Conservation (phyloP, 2,797 vertebrate species). For the Clarias platycephalus region DNA sequence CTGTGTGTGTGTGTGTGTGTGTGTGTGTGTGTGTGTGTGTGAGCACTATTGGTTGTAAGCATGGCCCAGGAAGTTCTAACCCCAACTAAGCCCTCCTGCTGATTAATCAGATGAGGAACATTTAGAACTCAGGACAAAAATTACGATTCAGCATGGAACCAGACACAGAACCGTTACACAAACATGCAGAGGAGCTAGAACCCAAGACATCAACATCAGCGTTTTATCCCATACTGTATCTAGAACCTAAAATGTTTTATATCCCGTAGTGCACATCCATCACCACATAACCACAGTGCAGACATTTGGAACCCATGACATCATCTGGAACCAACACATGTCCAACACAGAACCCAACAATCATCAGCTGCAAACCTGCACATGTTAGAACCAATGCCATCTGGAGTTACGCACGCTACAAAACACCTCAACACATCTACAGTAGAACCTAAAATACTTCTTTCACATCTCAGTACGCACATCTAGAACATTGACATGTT, state of each 20-base stretch:
- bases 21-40: conserved; percentile 21
- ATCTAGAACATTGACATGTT: too few species aligned
- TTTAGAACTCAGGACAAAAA: neutral
- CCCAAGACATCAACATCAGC: neutral
- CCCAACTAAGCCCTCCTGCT: neutral
- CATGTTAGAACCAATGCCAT: neutral
- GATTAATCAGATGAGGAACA: neutral
- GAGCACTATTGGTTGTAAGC: neutral
- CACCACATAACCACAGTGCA: neutral
- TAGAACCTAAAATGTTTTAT: neutral
- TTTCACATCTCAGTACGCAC: too few species aligned
- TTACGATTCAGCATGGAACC: too few species aligned
- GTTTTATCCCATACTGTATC: neutral
- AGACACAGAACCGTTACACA: too few species aligned
- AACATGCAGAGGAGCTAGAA: neutral
- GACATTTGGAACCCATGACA: neutral
- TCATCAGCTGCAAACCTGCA: neutral
- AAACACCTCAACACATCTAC: neutral
- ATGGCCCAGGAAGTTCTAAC: neutral
- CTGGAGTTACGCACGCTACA: neutral
- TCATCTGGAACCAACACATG: neutral
- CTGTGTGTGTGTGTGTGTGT: conserved; percentile 17
- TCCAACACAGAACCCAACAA: neutral
- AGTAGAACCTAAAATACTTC: neutral
- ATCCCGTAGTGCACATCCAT: neutral